Percentiles rank a stretch among this genome's conserved stretches.
Evolutionary conservation across 2,888 invertebrate species (phyloP).

Genomic region (Leucophora obtusa): DNA sequence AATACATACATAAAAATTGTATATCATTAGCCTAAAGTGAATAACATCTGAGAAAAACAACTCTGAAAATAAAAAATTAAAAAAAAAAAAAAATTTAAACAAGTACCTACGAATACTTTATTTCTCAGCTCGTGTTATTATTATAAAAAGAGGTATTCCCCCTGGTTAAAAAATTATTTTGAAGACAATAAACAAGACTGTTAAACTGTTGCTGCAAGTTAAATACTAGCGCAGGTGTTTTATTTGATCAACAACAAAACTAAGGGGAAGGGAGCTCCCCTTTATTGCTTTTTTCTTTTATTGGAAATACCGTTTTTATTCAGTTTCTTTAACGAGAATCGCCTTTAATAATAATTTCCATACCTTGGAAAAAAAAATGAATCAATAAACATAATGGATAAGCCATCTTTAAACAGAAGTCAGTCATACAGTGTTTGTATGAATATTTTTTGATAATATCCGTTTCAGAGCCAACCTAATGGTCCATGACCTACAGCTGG

Average conservation of each 20-base stretch:
- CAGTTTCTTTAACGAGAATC: neutral
- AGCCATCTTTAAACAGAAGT: slow-evolving; percentile 39
- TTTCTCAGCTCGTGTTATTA: neutral
- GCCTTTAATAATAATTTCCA: neutral
- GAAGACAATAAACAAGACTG: slow-evolving; percentile 55
- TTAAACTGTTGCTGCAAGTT: slow-evolving; percentile 59
- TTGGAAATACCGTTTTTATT: slow-evolving; percentile 1
- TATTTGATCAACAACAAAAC: neutral
- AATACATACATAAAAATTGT: slow-evolving; percentile 13
- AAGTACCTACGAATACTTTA: neutral
- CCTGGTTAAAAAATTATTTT: slow-evolving; percentile 4
- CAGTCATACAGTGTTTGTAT: neutral
- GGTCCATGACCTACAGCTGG: too few relatives aligned
- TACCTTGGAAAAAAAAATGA: slow-evolving; percentile 1
- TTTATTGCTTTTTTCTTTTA: neutral
- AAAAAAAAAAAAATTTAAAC: neutral
- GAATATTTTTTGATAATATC: neutral
- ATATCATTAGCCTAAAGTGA: slow-evolving; percentile 27
- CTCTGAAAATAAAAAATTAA: neutral
- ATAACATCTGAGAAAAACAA: slow-evolving; percentile 9
- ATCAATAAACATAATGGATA: slow-evolving; percentile 48
- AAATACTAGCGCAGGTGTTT: slow-evolving; percentile 51
- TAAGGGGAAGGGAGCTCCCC: neutral
- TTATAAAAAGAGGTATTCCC: neutral
- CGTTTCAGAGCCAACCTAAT: neutral